Evolutionary conservation across 2,113 vertebrate species (phyloP), one percentile per base, ranked within the genome.

Genomic region (Microcebus griseorufus): DNA sequence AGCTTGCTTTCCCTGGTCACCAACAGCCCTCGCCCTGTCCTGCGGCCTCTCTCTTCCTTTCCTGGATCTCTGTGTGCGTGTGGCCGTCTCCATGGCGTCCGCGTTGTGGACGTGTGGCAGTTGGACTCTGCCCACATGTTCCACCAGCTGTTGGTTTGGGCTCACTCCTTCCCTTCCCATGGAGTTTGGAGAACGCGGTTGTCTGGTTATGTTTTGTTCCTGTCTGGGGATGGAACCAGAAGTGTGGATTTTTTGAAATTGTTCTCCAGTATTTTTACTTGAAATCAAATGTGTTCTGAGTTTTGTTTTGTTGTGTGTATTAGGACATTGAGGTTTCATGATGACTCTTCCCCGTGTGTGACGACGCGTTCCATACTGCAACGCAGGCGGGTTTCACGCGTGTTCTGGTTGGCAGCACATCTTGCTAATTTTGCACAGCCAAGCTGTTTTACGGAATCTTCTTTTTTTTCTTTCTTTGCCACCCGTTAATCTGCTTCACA

Each of bases 401-500:
- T 0, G 3, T 32, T 95, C 27, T 16, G 93, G 29, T 88, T 97
- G 97, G 95, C 96, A 95, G 94, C 55, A 88, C 80, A 78, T 82
- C 79, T 42, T 94, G 85, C 96, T 87, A 48, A 72, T 94, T 93
- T 88, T 62, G 27, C 20, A 32, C 3, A 9, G 93, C 87, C 93
- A 3, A 0, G 87, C 92, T 95, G 96, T 96, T 98, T 75, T 90
- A 37, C 67, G 88, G 88, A 72, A 92, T 96, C 95, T 90, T 90
- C 53, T 55, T 18, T 55, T 55, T 55, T 55, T 18, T 18, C 17
- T 55, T 55, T 55, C 53, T 55, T 55, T 55, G 53, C 53, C 53
- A 55, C 53, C 53, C 1, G 6, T 55, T 55, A 55, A 55, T 55
- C 17, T 55, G 53, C 53, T 55, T 55, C 53, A 42, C 67, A 88